phyloP scores from a whole-genome alignment of 2,888 invertebrate species.

The Fabriciana adippe region DNA sequence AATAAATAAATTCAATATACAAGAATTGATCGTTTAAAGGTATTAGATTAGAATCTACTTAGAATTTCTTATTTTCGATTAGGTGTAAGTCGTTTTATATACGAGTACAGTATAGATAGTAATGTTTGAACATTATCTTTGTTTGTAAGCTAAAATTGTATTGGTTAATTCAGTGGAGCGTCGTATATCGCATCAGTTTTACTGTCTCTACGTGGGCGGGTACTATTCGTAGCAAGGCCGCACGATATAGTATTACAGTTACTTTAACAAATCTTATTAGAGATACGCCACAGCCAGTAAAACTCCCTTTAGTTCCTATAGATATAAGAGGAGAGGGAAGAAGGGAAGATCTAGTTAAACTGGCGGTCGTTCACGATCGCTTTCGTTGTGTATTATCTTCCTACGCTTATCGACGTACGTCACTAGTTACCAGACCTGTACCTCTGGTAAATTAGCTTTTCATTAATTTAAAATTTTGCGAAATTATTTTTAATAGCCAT shows the following conservation, averaged over 20 bases:
- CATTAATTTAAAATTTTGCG: background rate
- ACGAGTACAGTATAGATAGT: background rate
- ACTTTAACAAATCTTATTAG: constrained; percentile 49
- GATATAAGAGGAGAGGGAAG: constrained; percentile 36
- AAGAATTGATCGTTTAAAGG: no score
- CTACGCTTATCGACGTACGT: constrained; percentile 66
- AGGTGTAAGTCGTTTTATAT: no score
- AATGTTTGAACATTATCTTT: background rate
- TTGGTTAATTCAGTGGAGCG: constrained; percentile 31
- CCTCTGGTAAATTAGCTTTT: constrained; percentile 12
- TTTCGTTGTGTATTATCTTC: constrained; percentile 55
- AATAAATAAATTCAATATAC: no score
- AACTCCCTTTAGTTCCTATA: constrained; percentile 38
- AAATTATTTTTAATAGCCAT: no score
- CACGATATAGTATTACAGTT: constrained; percentile 76
- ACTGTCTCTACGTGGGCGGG: constrained; percentile 65
- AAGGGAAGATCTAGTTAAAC: constrained; percentile 49
- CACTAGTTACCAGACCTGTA: constrained; percentile 47
- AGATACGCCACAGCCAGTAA: constrained; percentile 39
- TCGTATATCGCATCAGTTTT: constrained; percentile 49
- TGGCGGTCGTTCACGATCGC: constrained; percentile 55
- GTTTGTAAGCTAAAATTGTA: constrained; percentile 17
- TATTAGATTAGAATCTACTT: background rate
- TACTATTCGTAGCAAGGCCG: constrained; percentile 80
- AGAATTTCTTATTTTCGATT: background rate